phyloP scores from a whole-genome alignment of 1,140 invertebrate species.

The Pinna nobilis region DNA sequence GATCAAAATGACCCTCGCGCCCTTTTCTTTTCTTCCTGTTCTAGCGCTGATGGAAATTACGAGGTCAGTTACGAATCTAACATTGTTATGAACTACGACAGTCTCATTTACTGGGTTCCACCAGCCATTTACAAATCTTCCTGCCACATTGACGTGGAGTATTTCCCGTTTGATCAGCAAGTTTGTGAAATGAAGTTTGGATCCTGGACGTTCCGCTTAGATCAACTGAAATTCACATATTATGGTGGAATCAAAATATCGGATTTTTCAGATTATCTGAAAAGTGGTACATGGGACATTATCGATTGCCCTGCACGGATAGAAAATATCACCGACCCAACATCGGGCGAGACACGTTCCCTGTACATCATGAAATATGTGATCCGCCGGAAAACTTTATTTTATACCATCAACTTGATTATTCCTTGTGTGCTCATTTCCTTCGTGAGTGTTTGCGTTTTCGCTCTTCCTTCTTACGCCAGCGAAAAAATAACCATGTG shows the following conservation, averaged over 20 bases:
- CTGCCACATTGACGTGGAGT: slow-evolving; percentile 97
- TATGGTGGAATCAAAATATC: slow-evolving; percentile 97
- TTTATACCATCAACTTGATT: slow-evolving; percentile 99
- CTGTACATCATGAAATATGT: slow-evolving; percentile 81
- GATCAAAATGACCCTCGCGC: no score
- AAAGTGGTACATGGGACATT: slow-evolving; percentile 99
- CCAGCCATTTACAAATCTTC: slow-evolving; percentile 99
- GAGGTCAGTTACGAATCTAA: slow-evolving; percentile 92
- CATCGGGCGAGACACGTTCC: slow-evolving; percentile 53
- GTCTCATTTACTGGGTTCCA: slow-evolving; percentile 97
- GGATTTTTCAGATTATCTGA: slow-evolving; percentile 97
- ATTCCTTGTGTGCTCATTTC: slow-evolving; percentile 98
- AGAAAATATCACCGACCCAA: slow-evolving; percentile 47
- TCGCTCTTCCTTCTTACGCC: slow-evolving; percentile 91
- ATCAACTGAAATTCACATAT: slow-evolving; percentile 94
- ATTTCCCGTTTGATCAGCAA: slow-evolving; percentile 97
- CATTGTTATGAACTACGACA: slow-evolving; percentile 94
- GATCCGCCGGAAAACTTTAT: slow-evolving; percentile 97
- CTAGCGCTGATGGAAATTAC: slow-evolving; percentile 74
- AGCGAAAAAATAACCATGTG: slow-evolving; percentile 90
- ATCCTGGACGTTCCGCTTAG: slow-evolving; percentile 99
- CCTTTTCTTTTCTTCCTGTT: slow-evolving; percentile 33
- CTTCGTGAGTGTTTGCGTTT: slow-evolving; percentile 98
- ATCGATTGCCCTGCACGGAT: slow-evolving; percentile 89
- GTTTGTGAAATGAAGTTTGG: slow-evolving; percentile 99